Base-by-base conservation (phyloP, 2,797 vertebrate genomes). In the Pelochelys cantorii region DNA sequence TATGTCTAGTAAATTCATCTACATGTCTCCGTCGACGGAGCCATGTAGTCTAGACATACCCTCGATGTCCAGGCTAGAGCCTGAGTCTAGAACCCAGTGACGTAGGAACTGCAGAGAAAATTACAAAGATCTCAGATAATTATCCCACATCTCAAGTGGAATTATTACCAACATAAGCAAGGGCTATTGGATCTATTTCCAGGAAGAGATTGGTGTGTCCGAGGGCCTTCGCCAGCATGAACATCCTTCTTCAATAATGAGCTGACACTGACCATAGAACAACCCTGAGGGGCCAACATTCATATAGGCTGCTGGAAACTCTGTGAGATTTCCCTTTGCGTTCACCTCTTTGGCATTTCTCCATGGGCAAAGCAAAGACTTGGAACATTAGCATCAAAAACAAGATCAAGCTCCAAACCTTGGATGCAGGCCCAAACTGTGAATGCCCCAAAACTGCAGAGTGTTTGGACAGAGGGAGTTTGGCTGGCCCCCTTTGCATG, bases 401-500 rank as follows among this genome's bases (percentile, higher is more conserved):
- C 4, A 79, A 84, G 83, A 55, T 88, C 18, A 10, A 22, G 52
- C 29, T 60, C 18, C 57, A 4, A 74, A 59, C 2, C 3, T 65
- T 75, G 87, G 23, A 20, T 79, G 80, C 85, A 92, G 88, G 78
- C 53, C 31, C 79, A 84, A 79, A 86, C 11, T 34, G 52, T 83
- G 94, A 93, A 86, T 90, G 92, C 90, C 95, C 94, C 90, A 0
- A 4, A 10, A 1, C 2, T 0, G 0, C 82, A 75, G 92, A 90
- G 93, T 86, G 62, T 60, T 89, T 92, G 87, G 60, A 91, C 85
- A 85, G 54, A 1, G 0, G 13, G 86, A 83, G 93, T 31, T 4
- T 11, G 86, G 79, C 82, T 91, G 93, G 95, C 95, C 84, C 79
- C 91, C 88, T 79, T 74, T 80, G 95, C 91, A 53, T 0, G 0